Evolutionary conservation across 2,888 invertebrate species (phyloP), one percentile per base, ranked within the genome.

Genomic region (Himalopsyche anomala): DNA sequence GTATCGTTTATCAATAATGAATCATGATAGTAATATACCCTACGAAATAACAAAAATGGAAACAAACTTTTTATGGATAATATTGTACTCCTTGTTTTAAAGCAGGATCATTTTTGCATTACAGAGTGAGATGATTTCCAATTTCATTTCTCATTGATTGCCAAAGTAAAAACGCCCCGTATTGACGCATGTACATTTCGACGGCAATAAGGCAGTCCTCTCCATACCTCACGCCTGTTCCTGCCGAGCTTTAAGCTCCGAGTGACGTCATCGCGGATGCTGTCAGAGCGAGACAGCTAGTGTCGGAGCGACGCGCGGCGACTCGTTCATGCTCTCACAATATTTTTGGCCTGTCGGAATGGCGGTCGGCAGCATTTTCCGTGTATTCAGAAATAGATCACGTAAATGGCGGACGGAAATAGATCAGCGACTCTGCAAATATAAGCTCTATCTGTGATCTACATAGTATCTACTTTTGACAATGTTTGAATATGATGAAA

Each of bases 331-430:
- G 28, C 69, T 56, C 83, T 80, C 86, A 80, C 51, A 80, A 86
- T 86, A 86, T 86, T 86, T 86, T 86, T 86, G 83, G 86, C 80
- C 36, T 36, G 74, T 85, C 80, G 82, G 79, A 83, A 51, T 83
- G 82, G 82, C 83, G 85, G 85, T 85, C 74, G 74, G 74, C 38
- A 15, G 83, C 85, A 80, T 83, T 82, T 85, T 85, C 85, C 85
- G 83, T 83, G 85, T 85, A 83, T 82, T 80, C 85, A 83, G 85
- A 85, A 85, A 85, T 85, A 85, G 83, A 82, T 82, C 85, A 74
- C 83, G 74, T 74, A 74, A 74, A 74, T 74, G 74, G 74, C 74
- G 74, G 84, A 80, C 84, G 86, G 69, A 86, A 86, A 86, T 86
- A 86, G 86, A 86, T 80, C 36, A 40, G 83, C 56, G 83, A 17